Evolutionary conservation across 1,140 invertebrate genomes (phyloP), one percentile per base, ranked within the genome.

Genomic region (Hylyphantes graminicola): DNA sequence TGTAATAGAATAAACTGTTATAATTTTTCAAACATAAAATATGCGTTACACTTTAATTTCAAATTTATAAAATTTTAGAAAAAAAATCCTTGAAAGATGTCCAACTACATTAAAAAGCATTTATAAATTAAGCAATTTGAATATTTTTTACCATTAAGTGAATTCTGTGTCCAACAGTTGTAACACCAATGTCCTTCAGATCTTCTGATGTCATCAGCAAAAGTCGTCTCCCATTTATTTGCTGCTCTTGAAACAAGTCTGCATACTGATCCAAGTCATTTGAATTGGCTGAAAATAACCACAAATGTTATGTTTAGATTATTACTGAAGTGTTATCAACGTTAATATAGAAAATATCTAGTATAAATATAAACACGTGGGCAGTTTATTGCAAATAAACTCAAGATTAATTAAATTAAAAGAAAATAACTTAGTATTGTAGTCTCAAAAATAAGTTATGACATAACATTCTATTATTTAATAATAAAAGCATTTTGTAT

Each of bases 221-320:
- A 12, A 91, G 85, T 10, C 88, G 81, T 65, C 88, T 87, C 0
- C 90, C 90, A 59, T 87, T 90, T 21, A 91, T 90, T 85, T 90
- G 88, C 70, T 91, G 88, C 3, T 88, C 75, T 8, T 88, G 77
- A 85, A 91, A 90, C n/a, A 89, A 77, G 9, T 89, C 88, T 48
- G 88, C 88, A 88, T 90, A 90, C 79, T 89, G 88, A 9, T 87
- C 87, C 12, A 91, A 81, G 74, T 87, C 86, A 61, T 75, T 89
- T 77, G 72, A 77, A 61, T 86, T 88, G 88, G 78, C 13, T 88
- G 82, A 67, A 86, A 53, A 77, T 70, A 57, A 72, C 5, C 35
- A 35, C 35, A 35, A 35, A 35, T 35, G 1, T 35, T 35, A 35
- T 5, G 5, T 35, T 35, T 35, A 35, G 5, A 35, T 35, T 35